Evolutionary conservation across 2,888 invertebrate genomes (phyloP).

Genomic region (Chrysolina haemoptera): DNA sequence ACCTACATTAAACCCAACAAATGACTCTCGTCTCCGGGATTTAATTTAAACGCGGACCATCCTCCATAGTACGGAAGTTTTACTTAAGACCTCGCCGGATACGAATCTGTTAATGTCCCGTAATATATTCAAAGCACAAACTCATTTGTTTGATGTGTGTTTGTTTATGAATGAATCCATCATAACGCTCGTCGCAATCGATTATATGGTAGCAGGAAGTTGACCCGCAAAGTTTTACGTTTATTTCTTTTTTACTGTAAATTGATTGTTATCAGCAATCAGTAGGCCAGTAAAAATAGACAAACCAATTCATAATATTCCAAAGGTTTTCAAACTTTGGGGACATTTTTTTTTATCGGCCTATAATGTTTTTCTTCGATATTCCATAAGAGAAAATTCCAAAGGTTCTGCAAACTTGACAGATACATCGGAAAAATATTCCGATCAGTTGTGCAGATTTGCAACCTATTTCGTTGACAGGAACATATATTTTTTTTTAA

Average conservation of each 20-base stretch:
- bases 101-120: slow-evolving; percentile 29
- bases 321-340: too few relatives aligned
- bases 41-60: not conserved
- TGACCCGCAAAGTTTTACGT: not conserved
- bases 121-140: slow-evolving; percentile 32
- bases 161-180: slow-evolving; percentile 16
- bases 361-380: too few relatives aligned
- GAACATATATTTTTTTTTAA: too few relatives aligned
- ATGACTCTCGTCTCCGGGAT: not conserved
- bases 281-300: too few relatives aligned
- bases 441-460: too few relatives aligned
- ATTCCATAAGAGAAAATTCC: too few relatives aligned
- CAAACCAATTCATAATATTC: too few relatives aligned
- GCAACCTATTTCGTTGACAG: too few relatives aligned
- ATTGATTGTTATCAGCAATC: not conserved
- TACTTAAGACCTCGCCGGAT: slow-evolving; percentile 30
- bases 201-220: slow-evolving; percentile 3
- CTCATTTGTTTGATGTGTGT: slow-evolving; percentile 23
- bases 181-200: not conserved
- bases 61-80: slow-evolving; percentile 19
- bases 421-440: too few relatives aligned
- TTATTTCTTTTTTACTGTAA: not conserved
- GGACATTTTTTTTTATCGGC: too few relatives aligned
- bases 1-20: too few relatives aligned
- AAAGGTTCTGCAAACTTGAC: too few relatives aligned